Evolutionary conservation across 2,888 invertebrate species (phyloP), one percentile per base, ranked within the genome.

Genomic region (Lordiphosa andalusiaca): DNA sequence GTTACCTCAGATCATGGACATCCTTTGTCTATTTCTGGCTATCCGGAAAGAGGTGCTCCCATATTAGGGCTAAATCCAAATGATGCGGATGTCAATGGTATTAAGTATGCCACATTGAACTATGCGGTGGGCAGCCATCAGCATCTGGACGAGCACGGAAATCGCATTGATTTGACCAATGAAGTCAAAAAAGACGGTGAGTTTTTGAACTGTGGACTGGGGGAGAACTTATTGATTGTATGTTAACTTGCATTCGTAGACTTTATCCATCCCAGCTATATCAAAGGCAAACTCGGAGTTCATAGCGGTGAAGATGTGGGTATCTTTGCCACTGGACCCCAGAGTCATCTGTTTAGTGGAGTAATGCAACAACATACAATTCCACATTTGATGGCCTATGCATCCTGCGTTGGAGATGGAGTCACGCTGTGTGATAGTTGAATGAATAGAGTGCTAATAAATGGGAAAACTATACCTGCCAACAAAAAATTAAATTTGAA

Each of bases 1-100:
- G 96, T 95, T 2, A 95, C 95, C 0, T 91, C 95, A 1, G 95
- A 96, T 86, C 95, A 96, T 82, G 92, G 93, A 1, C 95, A 95
- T 85, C 93, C 94, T 0, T 92, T 95, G 92, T 92, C 92, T 5
- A 92, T 94, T 52, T 92, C 92, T 47, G 96, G 96, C 0, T 95
- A 95, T 84, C 93, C 95, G 13, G 90, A 66, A 12, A 69, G 81
- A 10, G 73, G 82, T 12, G 72, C 63, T 0, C 48, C 91, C 67
- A 92, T 92, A 12, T 84, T 92, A 5, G 92, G 92, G 0, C 72
- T 90, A 84, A 89, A 53, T 61, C 88, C 61, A 7, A 91, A 90
- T 4, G 91, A 90, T 10, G n/a, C 40, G 6, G 91, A 91, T 6
- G 91, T 92, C 50, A 93, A 93, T 72, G 88, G 89, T 7, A 77